Base-by-base conservation (phyloP, 1,140 invertebrate genomes). In the Telenomus remus region DNA sequence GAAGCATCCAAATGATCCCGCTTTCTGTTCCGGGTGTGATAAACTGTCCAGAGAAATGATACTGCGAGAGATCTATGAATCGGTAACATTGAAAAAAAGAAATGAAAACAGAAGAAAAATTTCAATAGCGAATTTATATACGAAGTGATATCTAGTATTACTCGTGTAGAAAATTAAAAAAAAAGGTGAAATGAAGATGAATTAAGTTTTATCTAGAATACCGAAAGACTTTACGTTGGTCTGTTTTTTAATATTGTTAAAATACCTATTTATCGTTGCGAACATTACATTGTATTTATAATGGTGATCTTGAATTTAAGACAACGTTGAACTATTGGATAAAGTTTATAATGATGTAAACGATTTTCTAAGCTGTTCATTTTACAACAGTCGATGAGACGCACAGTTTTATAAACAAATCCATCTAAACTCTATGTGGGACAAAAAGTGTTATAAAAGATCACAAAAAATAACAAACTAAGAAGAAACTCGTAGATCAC, bases 281-380 rank as follows among this genome's bases (percentile, higher is more conserved):
- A 77, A 47, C 63, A 70, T 76, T 76, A 33, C 16, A 76, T 71
- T 65, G 50, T 70, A 71, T 60, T 76, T 70, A 70, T 63, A n/a
- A 59, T 19, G 51, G 56, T 49, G 55, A 71, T 76, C 60, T 66
- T 76, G 66, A 71, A 65, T 76, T 76, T 76, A 76, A 76, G 51
- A 46, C 68, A 71, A 72, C 63, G 74, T 77, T 77, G 68, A 72
- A 66, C 46, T 72, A 66, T 77, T 77, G 63, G 63, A 77, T 77
- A 72, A 72, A 77, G 75, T 77, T 77, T 77, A 77, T 77, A 68
- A 65, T 12, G 11, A 9, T 55, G 13, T n/a, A 35, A 72, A 59
- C 56, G 33, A 64, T 77, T 72, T 78, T 78, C 55, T 68, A 76
- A 69, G 57, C 57, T 42, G 43, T 72, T 77, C 61, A 77, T 77